Evolutionary conservation across 2,888 invertebrate species (phyloP).

Genomic region (Luperina testacea): DNA sequence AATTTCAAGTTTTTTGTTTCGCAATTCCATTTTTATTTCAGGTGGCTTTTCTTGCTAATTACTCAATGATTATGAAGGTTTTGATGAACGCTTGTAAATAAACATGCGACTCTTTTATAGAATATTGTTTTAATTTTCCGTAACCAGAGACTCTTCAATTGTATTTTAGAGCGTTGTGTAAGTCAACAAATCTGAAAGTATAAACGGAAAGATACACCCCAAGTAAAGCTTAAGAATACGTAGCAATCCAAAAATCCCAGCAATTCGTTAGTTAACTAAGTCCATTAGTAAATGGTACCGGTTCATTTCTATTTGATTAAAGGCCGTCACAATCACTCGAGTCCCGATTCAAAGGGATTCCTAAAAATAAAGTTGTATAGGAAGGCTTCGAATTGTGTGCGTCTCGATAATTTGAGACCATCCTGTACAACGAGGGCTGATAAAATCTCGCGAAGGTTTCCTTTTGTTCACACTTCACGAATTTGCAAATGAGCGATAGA

Average conservation of each 20-base stretch:
- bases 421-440: conserved; percentile 41
- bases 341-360: conserved; percentile 53
- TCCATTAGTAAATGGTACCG: conserved; percentile 65
- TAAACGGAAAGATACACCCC: conserved; percentile 35
- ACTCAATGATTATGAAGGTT: conserved; percentile 13
- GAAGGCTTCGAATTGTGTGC: conserved; percentile 57
- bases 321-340: conserved; percentile 58
- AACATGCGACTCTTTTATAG: background rate
- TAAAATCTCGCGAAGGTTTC: conserved; percentile 49
- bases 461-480: conserved; percentile 61
- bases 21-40: conserved; percentile 22
- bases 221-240: conserved; percentile 36
- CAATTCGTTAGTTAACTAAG: conserved; percentile 63
- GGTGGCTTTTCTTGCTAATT: conserved; percentile 24
- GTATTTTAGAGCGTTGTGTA: background rate
- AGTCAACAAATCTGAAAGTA: conserved; percentile 29
- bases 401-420: conserved; percentile 68
- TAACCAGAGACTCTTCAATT: background rate
- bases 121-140: conserved; percentile 2
- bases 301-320: conserved; percentile 65
- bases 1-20: conserved; percentile 68
- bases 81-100: conserved; percentile 13
- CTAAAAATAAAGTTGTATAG: conserved; percentile 60
- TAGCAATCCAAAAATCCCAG: conserved; percentile 43
- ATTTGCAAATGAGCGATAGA: conserved; percentile 64